phyloP scores from a whole-genome alignment of 2,888 invertebrate genomes.

The Ypsolopha scabrella region DNA sequence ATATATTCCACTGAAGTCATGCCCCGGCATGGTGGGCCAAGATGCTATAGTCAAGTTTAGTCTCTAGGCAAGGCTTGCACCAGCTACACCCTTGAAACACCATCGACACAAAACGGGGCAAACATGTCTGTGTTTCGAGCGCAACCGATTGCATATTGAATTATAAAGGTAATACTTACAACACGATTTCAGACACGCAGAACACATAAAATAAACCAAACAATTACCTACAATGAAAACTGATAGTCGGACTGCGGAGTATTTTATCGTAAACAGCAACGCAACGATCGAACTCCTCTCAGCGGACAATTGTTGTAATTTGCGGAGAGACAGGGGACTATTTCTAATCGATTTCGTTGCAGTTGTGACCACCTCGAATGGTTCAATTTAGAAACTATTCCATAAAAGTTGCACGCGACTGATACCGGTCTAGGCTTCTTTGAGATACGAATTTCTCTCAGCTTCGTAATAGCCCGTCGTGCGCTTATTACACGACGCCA shows the following conservation, averaged over 20 bases:
- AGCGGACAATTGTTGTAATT: conserved; percentile 45
- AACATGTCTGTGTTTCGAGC: too few relatives aligned
- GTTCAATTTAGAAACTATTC: conserved; percentile 31
- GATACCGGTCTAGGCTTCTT: conserved; percentile 37
- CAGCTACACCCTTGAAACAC: too few relatives aligned
- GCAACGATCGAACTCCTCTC: neutral
- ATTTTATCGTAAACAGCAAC: neutral
- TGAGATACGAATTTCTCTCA: conserved; percentile 54
- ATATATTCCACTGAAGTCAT: too few relatives aligned
- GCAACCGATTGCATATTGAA: too few relatives aligned
- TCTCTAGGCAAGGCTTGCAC: too few relatives aligned
- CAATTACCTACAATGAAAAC: neutral
- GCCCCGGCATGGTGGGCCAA: too few relatives aligned
- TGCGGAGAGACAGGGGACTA: conserved; percentile 32
- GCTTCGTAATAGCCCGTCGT: conserved; percentile 59
- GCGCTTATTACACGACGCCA: conserved; percentile 64
- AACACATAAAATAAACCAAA: too few relatives aligned
- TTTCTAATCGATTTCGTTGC: conserved; percentile 45
- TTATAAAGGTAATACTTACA: too few relatives aligned
- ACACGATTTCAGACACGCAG: too few relatives aligned
- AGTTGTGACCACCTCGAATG: conserved; percentile 34
- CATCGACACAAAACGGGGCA: too few relatives aligned
- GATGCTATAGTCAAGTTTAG: too few relatives aligned
- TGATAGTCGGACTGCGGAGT: neutral
- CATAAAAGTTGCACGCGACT: conserved; percentile 46